These are phyloP conservation scores for Pundamilia nyererei DNA, from an alignment of 2,113 vertebrate genomes.

Conservation along the genomic window DNA sequence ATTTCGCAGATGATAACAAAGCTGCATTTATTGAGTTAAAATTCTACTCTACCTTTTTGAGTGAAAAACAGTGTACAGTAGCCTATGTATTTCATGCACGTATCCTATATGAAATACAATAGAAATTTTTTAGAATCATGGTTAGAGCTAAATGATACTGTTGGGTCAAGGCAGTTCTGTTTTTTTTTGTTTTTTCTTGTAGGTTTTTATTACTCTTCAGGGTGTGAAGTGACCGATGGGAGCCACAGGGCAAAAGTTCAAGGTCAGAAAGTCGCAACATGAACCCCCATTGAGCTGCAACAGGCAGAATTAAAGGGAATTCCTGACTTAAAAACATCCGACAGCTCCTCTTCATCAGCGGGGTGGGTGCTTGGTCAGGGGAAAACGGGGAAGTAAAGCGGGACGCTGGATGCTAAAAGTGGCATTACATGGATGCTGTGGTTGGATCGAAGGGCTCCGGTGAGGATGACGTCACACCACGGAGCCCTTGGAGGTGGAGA, in stretches of 20 bases:
- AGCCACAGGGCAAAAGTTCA: not conserved
- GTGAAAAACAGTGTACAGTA: constrained; percentile 20
- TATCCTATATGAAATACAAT: constrained; percentile 38
- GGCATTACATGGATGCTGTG: constrained; percentile 27
- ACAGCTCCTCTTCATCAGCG: not conserved
- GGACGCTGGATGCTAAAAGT: not conserved
- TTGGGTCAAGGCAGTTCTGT: not conserved
- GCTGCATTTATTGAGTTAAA: constrained; percentile 26
- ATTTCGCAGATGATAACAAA: constrained; percentile 14
- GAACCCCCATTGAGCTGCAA: not conserved
- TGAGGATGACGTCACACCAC: constrained; percentile 74
- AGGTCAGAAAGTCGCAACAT: not conserved
- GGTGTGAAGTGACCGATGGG: not conserved
- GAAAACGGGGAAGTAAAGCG: not conserved
- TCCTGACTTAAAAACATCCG: constrained; percentile 19
- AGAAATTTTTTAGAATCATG: not conserved
- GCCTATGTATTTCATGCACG: constrained; percentile 38
- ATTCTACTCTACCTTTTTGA: constrained; percentile 18
- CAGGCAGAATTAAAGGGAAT: constrained; percentile 49
- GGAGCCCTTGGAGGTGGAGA: constrained; percentile 96
- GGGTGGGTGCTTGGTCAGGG: not conserved
- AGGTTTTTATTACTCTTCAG: not conserved
- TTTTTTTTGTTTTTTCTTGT: not conserved
- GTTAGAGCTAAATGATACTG: constrained; percentile 1
- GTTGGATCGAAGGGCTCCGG: not conserved